Base-by-base conservation (phyloP, 2,797 vertebrate species). In the Mus minutoides region DNA sequence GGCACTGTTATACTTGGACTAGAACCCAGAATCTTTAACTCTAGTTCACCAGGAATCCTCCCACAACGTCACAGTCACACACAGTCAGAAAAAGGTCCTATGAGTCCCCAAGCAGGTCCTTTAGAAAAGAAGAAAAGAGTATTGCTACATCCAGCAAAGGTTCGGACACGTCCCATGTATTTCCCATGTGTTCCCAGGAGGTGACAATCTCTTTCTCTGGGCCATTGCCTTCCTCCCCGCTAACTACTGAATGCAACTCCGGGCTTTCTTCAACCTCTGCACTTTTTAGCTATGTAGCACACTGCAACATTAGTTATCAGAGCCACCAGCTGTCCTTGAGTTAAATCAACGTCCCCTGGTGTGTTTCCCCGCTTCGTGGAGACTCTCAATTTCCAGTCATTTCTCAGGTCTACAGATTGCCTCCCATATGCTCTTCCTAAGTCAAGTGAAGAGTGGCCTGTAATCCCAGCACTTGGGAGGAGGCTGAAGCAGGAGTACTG, bases 21-120 rank as follows among this genome's bases (percentile, higher is more conserved):
- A 91, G 37, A 94, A 64, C n/a, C 24, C 87, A 92, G 76, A 56
- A 87, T 80, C 60, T 88, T 84, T 54, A 58, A 62, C 40, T 86
- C 43, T 62, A 91, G 62, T 77, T 90, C 71, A 84, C 54, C 14
- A 76, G 56, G 34, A 84, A 85, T n/a, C n/a, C 71, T 56, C 34
- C 67, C 43, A 40, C 67, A 56, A 56, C n/a, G 40, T 5, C 21
- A 34, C 60, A 93, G 85, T n/a, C n/a, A n/a, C 43, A 46, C 49
- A 49, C 49, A 88, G 67, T 37, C 67, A 71, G 29, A 22, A 22
- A 83, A 52, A 13, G 16, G 37, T 71, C 58, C 54, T 76, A 93
- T 93, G 37, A 40, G 43, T 84, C 52, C 40, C 46, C n/a, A 88
- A 73, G 91, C 37, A 90, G 43, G 43, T 88, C 67, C 79, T 56